A percentile compares a stretch with the other conserved stretches of the same genome.
These are phyloP conservation scores for Clarias fuscus DNA, from an alignment of 2,797 vertebrate species.

Conservation along the genomic window DNA sequence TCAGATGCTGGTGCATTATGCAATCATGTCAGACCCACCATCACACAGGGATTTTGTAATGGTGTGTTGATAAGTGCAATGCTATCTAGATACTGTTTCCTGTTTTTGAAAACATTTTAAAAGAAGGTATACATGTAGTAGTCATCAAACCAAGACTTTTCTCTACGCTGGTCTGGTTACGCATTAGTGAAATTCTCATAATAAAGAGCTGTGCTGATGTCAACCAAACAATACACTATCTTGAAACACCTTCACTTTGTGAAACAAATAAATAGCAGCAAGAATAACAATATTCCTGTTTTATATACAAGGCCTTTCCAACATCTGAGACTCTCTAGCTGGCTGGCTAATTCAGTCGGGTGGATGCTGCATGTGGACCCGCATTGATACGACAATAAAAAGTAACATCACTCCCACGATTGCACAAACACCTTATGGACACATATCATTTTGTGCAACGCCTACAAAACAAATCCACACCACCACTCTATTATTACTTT, in stretches of 20 bases:
- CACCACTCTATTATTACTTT: too few species aligned
- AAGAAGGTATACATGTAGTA: background rate
- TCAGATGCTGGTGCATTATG: slow-evolving; percentile 5
- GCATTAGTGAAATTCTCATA: background rate
- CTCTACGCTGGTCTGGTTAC: background rate
- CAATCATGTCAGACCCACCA: slow-evolving; percentile 14
- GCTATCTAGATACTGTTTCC: background rate
- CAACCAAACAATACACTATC: background rate
- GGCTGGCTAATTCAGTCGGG: background rate
- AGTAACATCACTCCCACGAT: background rate
- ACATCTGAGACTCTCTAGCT: background rate
- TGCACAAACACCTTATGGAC: background rate
- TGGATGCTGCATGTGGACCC: background rate
- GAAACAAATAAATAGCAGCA: background rate
- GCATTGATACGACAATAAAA: background rate
- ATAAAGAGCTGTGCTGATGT: background rate
- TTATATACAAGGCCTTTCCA: background rate
- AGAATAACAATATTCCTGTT: background rate
- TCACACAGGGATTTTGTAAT: background rate
- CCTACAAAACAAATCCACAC: background rate
- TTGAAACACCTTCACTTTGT: background rate
- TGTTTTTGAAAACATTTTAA: background rate
- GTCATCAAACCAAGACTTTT: background rate
- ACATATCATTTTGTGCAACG: background rate
- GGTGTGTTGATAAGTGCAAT: slow-evolving; percentile 4